Percentiles rank a stretch among this genome's conserved stretches.
Evolutionary conservation across 2,888 invertebrate species (phyloP).

Genomic region (Opisthograptis luteolata): DNA sequence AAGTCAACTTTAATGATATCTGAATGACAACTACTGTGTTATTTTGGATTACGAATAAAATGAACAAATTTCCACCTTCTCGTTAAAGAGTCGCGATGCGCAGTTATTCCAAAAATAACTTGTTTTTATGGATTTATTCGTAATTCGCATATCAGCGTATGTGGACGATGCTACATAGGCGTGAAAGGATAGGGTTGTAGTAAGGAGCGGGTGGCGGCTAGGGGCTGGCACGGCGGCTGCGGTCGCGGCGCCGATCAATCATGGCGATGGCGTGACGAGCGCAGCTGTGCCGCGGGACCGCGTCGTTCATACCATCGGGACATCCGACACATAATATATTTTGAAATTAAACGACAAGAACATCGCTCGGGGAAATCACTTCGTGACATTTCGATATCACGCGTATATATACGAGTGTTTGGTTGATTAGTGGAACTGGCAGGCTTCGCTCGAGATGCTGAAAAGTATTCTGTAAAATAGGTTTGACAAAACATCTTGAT

Average conservation of each 20-base stretch:
- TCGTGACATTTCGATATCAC: constrained; percentile 27
- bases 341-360: constrained; percentile 29
- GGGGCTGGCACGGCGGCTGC: constrained; percentile 42
- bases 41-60: too few species aligned
- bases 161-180: constrained; percentile 10
- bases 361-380: constrained; percentile 29
- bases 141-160: constrained; percentile 3
- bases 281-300: constrained; percentile 40
- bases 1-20: too few species aligned
- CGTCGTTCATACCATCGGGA: constrained; percentile 18
- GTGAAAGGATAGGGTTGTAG: constrained; percentile 15
- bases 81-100: not conserved
- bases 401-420: not conserved
- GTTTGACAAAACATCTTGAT: too few species aligned
- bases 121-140: constrained; percentile 10
- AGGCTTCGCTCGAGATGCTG: too few species aligned
- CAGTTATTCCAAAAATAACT: not conserved
- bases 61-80: not conserved
- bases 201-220: constrained; percentile 26
- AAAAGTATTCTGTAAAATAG: too few species aligned
- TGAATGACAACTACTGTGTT: too few species aligned
- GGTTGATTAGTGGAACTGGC: not conserved
- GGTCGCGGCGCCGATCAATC: constrained; percentile 53
- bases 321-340: constrained; percentile 29
- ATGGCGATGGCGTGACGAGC: constrained; percentile 41